These are phyloP conservation scores for Hemiprocne comata DNA, from an alignment of 2,113 vertebrate species.

Conservation along the genomic window DNA sequence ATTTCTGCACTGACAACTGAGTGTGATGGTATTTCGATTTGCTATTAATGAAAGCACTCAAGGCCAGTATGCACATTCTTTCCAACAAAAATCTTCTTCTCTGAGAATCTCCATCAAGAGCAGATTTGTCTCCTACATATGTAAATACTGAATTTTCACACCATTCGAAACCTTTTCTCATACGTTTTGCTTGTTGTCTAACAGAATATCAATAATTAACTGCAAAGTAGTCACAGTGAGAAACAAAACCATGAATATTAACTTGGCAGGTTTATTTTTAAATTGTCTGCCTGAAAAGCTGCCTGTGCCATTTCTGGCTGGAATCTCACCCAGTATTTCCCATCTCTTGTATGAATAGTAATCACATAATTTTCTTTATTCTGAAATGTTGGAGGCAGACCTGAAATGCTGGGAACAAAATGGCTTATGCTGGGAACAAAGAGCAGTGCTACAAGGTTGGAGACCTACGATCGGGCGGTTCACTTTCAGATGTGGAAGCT, in stretches of 20 bases:
- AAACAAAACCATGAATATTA: not conserved
- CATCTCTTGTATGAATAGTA: not conserved
- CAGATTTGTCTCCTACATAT: not conserved
- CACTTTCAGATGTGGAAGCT: constrained; percentile 70
- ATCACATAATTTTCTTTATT: not conserved
- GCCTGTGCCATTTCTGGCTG: not conserved
- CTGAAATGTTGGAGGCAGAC: not conserved
- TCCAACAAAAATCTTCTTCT: not conserved
- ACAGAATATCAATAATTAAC: not conserved
- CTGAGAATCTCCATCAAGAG: not conserved
- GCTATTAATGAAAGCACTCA: not conserved
- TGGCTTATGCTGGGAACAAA: too few relatives aligned
- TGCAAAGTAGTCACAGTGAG: not conserved
- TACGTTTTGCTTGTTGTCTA: not conserved
- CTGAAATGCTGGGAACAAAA: not conserved
- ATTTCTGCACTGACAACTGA: not conserved
- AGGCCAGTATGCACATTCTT: not conserved
- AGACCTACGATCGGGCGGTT: constrained; percentile 35
- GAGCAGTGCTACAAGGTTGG: not conserved
- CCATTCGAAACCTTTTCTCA: not conserved
- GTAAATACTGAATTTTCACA: constrained; percentile 24
- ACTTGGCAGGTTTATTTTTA: not conserved
- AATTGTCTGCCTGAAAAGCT: not conserved
- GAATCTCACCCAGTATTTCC: not conserved
- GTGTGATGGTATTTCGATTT: not conserved